Conservation (phyloP, 2,888 invertebrate species). For the Oxycera nigricornis region DNA sequence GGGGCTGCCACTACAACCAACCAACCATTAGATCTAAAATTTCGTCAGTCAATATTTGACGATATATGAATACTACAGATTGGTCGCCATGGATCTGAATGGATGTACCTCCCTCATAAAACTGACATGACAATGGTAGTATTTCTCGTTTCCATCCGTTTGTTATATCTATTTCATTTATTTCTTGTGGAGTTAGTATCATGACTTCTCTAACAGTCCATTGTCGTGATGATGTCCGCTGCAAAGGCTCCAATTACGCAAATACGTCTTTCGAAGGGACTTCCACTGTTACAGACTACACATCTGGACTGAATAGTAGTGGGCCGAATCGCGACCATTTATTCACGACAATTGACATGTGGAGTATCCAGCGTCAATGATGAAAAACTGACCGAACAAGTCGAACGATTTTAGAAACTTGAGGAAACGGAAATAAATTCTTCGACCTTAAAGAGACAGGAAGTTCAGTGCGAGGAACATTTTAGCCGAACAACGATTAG, state of each 20-base stretch:
- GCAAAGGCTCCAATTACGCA: no score
- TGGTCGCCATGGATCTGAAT: not conserved
- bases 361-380: not conserved
- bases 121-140: not conserved
- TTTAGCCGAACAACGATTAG: no score
- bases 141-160: not conserved
- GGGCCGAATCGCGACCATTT: no score
- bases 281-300: no score
- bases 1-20: no score
- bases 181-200: not conserved
- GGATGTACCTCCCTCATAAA: not conserved
- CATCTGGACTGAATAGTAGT: no score
- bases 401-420: not conserved
- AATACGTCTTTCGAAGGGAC: no score
- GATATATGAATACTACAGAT: not conserved
- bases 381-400: not conserved
- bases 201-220: no score
- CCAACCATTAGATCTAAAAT: no score
- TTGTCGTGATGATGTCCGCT: no score
- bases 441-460: not conserved
- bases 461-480: not conserved
- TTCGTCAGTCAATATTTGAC: not conserved
- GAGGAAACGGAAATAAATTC: not conserved
- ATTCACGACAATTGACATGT: no score
- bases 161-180: not conserved